Evolutionary conservation across 1,140 invertebrate genomes (phyloP).

Genomic region (Drosophila sp.): DNA sequence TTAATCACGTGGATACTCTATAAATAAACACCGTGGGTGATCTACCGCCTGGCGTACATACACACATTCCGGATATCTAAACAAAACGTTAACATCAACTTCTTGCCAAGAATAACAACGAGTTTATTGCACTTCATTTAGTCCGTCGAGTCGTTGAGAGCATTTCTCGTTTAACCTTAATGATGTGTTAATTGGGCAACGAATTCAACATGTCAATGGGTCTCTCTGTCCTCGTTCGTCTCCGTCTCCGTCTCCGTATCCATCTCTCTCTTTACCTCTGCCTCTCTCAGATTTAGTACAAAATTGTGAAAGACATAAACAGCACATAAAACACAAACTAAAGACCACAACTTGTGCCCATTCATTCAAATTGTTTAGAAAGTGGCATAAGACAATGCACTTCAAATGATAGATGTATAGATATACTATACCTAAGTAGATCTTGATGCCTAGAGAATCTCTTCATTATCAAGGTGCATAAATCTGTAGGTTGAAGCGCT

Average conservation of each 20-base stretch:
- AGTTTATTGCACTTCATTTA: constrained; percentile 75
- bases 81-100: constrained; percentile 73
- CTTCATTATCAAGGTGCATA: not conserved
- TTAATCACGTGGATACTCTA: constrained; percentile 39
- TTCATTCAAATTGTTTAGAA: constrained; percentile 33
- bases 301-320: constrained; percentile 72
- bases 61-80: constrained; percentile 50
- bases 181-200: constrained; percentile 77
- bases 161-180: constrained; percentile 68
- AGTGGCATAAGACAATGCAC: constrained; percentile 18
- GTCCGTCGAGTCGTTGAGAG: constrained; percentile 9
- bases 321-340: constrained; percentile 54
- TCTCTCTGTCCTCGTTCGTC: not conserved
- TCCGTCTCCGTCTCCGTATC: not conserved
- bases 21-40: constrained; percentile 69
- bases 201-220: constrained; percentile 69
- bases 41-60: constrained; percentile 30
- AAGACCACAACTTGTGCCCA: constrained; percentile 11
- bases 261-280: not conserved
- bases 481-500: not conserved
- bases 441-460: not conserved
- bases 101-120: constrained; percentile 71
- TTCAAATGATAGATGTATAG: constrained; percentile 1
- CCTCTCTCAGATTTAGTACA: constrained; percentile 5
- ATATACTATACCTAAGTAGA: not conserved